These are phyloP conservation scores for Craseonycteris thonglongyai DNA, from an alignment of 2,113 vertebrate genomes.

Conservation along the genomic window DNA sequence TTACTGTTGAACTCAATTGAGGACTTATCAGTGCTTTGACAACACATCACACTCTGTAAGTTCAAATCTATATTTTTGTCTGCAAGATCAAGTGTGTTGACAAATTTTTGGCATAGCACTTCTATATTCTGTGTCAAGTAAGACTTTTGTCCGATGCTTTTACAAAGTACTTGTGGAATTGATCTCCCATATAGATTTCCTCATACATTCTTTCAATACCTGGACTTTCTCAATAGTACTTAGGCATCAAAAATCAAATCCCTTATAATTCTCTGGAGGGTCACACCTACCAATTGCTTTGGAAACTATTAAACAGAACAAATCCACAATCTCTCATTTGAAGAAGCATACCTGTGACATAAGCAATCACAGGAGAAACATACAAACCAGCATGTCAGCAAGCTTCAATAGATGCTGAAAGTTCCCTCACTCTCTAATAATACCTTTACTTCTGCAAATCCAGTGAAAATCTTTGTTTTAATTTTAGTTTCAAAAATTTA, in stretches of 20 bases:
- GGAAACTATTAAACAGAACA: conserved; percentile 43
- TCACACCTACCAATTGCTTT: conserved; percentile 46
- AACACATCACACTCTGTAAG: conserved; percentile 66
- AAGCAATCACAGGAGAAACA: neutral
- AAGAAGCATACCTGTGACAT: neutral
- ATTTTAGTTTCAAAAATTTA: neutral
- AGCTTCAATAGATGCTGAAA: neutral
- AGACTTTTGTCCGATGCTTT: conserved; percentile 72
- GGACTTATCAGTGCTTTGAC: conserved; percentile 69
- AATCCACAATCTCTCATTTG: conserved; percentile 47
- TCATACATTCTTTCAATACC: conserved; percentile 70
- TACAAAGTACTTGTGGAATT: conserved; percentile 71
- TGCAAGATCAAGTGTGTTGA: conserved; percentile 68
- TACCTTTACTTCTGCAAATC: neutral
- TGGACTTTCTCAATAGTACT: conserved; percentile 61
- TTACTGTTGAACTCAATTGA: conserved; percentile 52
- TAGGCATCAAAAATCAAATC: conserved; percentile 66
- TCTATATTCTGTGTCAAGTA: conserved; percentile 66
- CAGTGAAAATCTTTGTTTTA: neutral
- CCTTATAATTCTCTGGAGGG: conserved; percentile 52
- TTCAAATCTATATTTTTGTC: conserved; percentile 74
- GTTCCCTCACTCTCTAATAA: neutral
- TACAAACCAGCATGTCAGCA: neutral
- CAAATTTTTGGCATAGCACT: conserved; percentile 73
- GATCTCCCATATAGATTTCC: conserved; percentile 65